Evolutionary conservation across 2,797 vertebrate species (phyloP).

Genomic region (Spondyliosoma cantharus): DNA sequence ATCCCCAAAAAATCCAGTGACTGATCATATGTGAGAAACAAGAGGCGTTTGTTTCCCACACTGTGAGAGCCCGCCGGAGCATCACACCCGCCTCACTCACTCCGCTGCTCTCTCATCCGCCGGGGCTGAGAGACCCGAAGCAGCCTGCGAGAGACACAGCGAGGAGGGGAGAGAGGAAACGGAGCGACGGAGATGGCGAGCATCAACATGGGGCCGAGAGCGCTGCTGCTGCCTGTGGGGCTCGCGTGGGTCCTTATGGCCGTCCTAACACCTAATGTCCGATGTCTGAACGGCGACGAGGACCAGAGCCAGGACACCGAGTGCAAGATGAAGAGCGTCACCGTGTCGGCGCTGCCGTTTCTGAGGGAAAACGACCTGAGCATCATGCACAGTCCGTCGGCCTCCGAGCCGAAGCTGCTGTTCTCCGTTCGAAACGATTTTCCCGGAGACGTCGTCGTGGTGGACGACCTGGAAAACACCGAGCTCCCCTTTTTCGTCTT

Average conservation of each 20-base stretch:
- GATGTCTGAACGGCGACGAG: conserved; percentile 82
- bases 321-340: conserved; percentile 98
- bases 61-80: conserved; percentile 55
- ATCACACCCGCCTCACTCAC: conserved; percentile 29
- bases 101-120: conserved; percentile 54
- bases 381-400: conserved; percentile 99
- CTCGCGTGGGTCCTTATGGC: conserved; percentile 70
- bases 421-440: conserved; percentile 99
- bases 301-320: conserved; percentile 93
- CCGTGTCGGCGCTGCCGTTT: conserved; percentile 97
- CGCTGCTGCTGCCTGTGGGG: conserved; percentile 45
- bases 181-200: conserved; percentile 71
- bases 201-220: conserved; percentile 77
- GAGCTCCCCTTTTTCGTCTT: conserved; percentile 98
- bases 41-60: conserved; percentile 65
- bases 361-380: conserved; percentile 97
- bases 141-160: conserved; percentile 41
- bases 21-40: conserved; percentile 34
- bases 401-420: conserved; percentile 98
- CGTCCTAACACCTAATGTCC: conserved; percentile 36
- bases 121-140: conserved; percentile 40
- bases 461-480: conserved; percentile 98
- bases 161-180: conserved; percentile 53
- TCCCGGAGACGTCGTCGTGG: conserved; percentile 95
- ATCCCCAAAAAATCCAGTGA: conserved; percentile 31